These are phyloP conservation scores for Apomyelois bistriatella DNA, from an alignment of 2,888 invertebrate genomes.

Conservation along the genomic window DNA sequence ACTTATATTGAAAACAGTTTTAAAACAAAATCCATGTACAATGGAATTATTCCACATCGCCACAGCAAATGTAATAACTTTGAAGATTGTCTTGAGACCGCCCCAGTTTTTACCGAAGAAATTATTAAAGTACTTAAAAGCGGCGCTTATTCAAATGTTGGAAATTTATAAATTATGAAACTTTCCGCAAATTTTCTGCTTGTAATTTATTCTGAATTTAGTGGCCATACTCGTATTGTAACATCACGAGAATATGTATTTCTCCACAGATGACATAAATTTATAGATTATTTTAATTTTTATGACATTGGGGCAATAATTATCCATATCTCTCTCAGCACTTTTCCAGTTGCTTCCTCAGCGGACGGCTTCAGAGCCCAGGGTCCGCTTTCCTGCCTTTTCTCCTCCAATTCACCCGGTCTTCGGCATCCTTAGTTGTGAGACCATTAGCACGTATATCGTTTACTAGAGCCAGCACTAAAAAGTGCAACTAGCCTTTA, in stretches of 20 bases:
- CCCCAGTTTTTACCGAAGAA: constrained; percentile 13
- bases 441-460: too few species aligned
- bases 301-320: too few species aligned
- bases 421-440: too few species aligned
- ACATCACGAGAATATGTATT: not conserved
- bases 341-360: too few species aligned
- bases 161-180: constrained; percentile 32
- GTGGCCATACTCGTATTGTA: not conserved
- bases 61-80: constrained; percentile 15
- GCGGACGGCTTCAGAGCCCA: too few species aligned
- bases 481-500: too few species aligned
- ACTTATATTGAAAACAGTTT: too few species aligned
- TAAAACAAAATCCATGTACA: not conserved
- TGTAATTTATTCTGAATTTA: constrained; percentile 24
- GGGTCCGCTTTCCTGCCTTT: too few species aligned
- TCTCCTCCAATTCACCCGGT: too few species aligned
- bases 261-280: not conserved
- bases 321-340: too few species aligned
- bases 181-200: constrained; percentile 25
- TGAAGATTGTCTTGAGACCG: constrained; percentile 9
- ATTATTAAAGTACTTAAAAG: constrained; percentile 18
- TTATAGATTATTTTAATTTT: too few species aligned
- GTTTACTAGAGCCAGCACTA: too few species aligned
- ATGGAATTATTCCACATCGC: not conserved
- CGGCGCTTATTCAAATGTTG: constrained; percentile 27